phyloP scores from a whole-genome alignment of 2,888 invertebrate species.

The Syritta pipiens region DNA sequence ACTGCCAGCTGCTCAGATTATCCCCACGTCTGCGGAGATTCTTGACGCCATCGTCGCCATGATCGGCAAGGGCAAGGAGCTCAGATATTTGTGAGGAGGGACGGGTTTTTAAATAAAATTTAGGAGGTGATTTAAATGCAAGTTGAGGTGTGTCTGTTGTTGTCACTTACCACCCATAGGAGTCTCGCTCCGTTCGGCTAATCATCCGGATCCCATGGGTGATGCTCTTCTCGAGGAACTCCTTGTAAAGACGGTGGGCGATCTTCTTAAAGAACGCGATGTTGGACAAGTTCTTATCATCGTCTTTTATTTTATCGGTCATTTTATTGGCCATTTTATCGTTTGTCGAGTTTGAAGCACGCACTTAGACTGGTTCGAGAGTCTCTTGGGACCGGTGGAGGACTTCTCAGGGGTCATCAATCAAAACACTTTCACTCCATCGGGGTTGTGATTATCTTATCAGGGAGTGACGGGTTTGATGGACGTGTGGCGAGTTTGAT shows the following conservation, averaged over 20 bases:
- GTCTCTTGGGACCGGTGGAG: too few relatives aligned
- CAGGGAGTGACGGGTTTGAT: too few relatives aligned
- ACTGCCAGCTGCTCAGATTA: slow-evolving; percentile 83
- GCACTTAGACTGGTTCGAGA: too few relatives aligned
- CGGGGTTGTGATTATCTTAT: slow-evolving; percentile 28
- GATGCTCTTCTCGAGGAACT: slow-evolving; percentile 52
- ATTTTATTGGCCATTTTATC: neutral
- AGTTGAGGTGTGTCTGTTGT: neutral
- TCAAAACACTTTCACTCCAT: slow-evolving; percentile 4
- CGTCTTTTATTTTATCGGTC: slow-evolving; percentile 9
- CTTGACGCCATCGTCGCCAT: slow-evolving; percentile 80
- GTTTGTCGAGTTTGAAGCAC: too few relatives aligned
- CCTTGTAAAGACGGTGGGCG: slow-evolving; percentile 22
- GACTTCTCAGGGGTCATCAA: too few relatives aligned
- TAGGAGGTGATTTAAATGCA: neutral
- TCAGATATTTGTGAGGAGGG: slow-evolving; percentile 76
- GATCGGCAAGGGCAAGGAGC: slow-evolving; percentile 78
- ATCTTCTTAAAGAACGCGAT: slow-evolving; percentile 14
- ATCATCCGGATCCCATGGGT: slow-evolving; percentile 55
- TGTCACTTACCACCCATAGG: slow-evolving; percentile 46
- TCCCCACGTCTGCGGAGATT: slow-evolving; percentile 84
- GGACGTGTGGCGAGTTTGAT: too few relatives aligned
- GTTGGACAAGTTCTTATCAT: slow-evolving; percentile 2
- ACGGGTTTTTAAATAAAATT: neutral
- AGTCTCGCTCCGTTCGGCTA: slow-evolving; percentile 43